Evolutionary conservation across 2,888 invertebrate genomes (phyloP).

Genomic region (Ecliptopera silaceata): DNA sequence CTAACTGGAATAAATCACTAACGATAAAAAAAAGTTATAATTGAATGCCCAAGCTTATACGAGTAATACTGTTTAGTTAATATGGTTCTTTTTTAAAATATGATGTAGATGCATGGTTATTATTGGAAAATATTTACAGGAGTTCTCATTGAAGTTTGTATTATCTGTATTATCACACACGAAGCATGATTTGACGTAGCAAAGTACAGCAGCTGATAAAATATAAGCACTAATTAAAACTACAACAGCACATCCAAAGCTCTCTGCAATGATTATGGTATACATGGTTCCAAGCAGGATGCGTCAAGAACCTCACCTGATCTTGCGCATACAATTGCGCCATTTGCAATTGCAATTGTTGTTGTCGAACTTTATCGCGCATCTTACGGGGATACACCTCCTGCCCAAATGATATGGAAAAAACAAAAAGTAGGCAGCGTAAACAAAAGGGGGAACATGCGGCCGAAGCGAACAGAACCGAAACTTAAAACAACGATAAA

Average conservation of each 20-base stretch:
- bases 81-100: not conserved
- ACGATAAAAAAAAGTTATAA: not conserved
- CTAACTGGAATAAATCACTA: not conserved
- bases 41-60: slow-evolving; percentile 4
- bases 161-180: slow-evolving; percentile 33
- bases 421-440: slow-evolving; percentile 82
- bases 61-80: slow-evolving; percentile 7
- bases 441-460: slow-evolving; percentile 81
- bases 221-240: slow-evolving; percentile 66
- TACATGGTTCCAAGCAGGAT: slow-evolving; percentile 72
- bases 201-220: slow-evolving; percentile 59
- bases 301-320: slow-evolving; percentile 79
- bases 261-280: slow-evolving; percentile 55
- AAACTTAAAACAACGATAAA: slow-evolving; percentile 47
- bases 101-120: slow-evolving; percentile 26
- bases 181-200: slow-evolving; percentile 55
- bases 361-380: slow-evolving; percentile 90
- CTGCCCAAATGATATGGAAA: slow-evolving; percentile 85
- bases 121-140: slow-evolving; percentile 7
- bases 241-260: slow-evolving; percentile 83
- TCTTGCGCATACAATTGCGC: slow-evolving; percentile 81
- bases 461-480: slow-evolving; percentile 55
- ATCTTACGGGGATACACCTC: slow-evolving; percentile 92
- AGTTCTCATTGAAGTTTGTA: slow-evolving; percentile 21
- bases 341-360: slow-evolving; percentile 84